Conservation (phyloP, 1,140 invertebrate species). For the Nebria ingens region DNA sequence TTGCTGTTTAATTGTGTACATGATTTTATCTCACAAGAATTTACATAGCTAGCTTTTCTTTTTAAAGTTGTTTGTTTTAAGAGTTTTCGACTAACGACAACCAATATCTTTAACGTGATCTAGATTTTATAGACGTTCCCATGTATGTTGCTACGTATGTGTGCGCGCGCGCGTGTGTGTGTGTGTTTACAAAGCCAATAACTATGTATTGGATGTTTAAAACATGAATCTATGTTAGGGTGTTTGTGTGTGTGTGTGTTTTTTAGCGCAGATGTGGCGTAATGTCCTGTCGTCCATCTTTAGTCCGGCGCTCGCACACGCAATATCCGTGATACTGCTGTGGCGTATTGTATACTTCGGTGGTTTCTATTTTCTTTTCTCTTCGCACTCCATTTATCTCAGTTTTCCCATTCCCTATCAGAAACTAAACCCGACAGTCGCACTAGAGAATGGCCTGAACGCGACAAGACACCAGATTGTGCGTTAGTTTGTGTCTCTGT, state of each 20-base stretch:
- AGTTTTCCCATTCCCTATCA: background rate
- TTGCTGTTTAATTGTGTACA: no score
- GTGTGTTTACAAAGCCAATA: conserved; percentile 1
- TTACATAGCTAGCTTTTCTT: no score
- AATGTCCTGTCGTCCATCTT: conserved; percentile 6
- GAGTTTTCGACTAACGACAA: background rate
- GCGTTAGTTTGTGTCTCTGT: no score
- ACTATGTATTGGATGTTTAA: conserved; percentile 8
- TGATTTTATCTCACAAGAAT: no score
- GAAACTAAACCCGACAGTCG: background rate
- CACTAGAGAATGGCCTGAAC: background rate
- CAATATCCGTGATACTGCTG: background rate
- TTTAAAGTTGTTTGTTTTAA: no score
- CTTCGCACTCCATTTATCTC: conserved; percentile 9
- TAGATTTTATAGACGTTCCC: conserved; percentile 6
- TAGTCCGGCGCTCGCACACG: background rate
- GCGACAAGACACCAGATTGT: no score
- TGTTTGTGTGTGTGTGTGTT: background rate
- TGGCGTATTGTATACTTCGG: background rate
- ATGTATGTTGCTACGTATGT: no score
- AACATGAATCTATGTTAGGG: background rate
- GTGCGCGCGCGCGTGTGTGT: conserved; percentile 4
- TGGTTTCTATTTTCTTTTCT: conserved; percentile 7
- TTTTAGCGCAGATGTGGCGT: background rate
- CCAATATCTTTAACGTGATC: conserved; percentile 6